These are phyloP conservation scores for Stylophora pistillata DNA, from an alignment of 64 coral and sea anemone species.

Conservation along the genomic window DNA sequence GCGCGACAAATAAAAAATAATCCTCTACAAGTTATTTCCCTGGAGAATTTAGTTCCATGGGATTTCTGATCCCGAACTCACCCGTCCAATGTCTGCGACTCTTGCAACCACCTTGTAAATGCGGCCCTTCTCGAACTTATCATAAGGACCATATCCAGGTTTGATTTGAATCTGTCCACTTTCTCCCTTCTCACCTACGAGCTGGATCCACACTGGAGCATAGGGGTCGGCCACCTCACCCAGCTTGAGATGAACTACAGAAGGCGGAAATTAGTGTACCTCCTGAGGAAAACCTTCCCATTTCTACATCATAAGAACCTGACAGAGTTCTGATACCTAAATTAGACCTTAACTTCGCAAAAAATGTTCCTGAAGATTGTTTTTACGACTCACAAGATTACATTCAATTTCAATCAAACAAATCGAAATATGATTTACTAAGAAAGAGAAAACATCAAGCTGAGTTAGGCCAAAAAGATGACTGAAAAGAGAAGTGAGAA, in stretches of 20 bases:
- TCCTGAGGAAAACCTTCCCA: not conserved
- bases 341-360: no score
- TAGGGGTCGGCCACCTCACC: conserved; percentile 83
- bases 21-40: no score
- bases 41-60: not conserved
- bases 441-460: no score
- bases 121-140: conserved; percentile 77
- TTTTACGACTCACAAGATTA: no score
- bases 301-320: no score
- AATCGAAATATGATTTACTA: no score
- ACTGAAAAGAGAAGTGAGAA: no score
- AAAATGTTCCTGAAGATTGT: no score
- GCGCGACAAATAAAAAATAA: not conserved
- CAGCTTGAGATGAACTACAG: conserved; percentile 74
- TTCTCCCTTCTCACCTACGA: conserved; percentile 82
- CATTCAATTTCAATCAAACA: no score
- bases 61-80: not conserved
- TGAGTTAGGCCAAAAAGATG: no score
- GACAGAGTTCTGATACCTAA: no score
- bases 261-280: no score
- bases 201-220: conserved; percentile 74
- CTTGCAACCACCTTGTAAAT: conserved; percentile 86
- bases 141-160: conserved; percentile 71
- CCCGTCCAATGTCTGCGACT: conserved; percentile 78
- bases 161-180: conserved; percentile 89